These are phyloP conservation scores for Lucilia sericata DNA, from an alignment of 1,140 invertebrate genomes.

Conservation along the genomic window DNA sequence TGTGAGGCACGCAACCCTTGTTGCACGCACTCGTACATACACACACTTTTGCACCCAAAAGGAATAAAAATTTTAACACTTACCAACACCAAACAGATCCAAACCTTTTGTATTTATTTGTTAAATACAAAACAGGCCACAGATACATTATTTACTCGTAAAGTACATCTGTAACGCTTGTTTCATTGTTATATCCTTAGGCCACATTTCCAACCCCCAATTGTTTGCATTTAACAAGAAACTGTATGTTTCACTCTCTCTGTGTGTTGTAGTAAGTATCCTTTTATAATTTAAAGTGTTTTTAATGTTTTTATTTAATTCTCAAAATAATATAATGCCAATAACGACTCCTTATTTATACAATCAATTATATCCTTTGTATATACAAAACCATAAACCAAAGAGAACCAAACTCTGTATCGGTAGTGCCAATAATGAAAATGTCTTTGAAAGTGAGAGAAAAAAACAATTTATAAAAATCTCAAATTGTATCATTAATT, in stretches of 20 bases:
- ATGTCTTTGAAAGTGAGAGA: background rate
- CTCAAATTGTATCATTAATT: slow-evolving; percentile 27
- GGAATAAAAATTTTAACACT: background rate
- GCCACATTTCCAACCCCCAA: background rate
- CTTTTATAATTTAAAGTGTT: slow-evolving; percentile 10
- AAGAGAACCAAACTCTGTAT: background rate
- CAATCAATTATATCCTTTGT: background rate
- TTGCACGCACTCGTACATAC: background rate
- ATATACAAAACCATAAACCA: slow-evolving; percentile 24
- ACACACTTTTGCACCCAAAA: background rate
- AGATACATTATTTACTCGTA: background rate
- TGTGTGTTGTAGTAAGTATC: background rate
- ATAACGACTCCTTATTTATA: background rate
- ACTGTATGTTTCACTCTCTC: no score
- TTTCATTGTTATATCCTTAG: background rate
- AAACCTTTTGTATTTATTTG: background rate
- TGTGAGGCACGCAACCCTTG: slow-evolving; percentile 34
- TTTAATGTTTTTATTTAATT: slow-evolving; percentile 8
- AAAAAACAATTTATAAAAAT: background rate
- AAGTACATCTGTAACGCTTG: background rate
- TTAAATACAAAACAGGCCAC: background rate
- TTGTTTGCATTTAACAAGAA: no score
- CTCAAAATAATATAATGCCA: background rate
- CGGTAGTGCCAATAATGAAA: background rate
- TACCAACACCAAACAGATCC: background rate